Base-by-base conservation (phyloP, 2,113 vertebrate genomes). In the Apaloderma vittatum region DNA sequence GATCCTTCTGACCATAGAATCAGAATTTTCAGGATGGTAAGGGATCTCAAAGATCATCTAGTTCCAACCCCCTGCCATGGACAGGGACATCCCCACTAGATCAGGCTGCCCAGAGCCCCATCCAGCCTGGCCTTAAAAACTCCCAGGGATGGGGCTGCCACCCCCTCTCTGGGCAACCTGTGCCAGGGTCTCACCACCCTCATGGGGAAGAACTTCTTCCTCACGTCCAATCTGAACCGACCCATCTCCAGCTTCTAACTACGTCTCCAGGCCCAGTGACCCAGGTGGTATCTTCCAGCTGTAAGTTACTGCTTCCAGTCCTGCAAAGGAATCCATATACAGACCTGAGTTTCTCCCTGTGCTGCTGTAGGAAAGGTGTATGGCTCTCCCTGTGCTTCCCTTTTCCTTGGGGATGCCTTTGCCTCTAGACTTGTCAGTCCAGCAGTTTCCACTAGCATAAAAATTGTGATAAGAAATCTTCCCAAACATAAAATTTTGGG, bases 261-360 rank as follows among this genome's bases (percentile, higher is more conserved):
- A 1, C 3, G 4, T 45, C 23, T 74, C 29, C 5, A 3, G 37
- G n/a, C 23, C 3, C 0, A 2, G 5, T 86, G 51, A 67, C 29
- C 16, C 18, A 20, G 43, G 37, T 48, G 16, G 7, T 70, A 12
- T 36, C 34, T 87, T 82, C 12, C 10, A 80, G 55, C 18, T 13
- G 11, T 15, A 23, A 22, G 14, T 86, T 54, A 18, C 15, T 40
- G 15, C 58, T 73, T 76, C 37, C 19, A n/a, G 12, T 52, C 11
- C 40, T 58, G 17, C 7, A 18, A 59, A 79, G 27, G 59, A 29
- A 62, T 68, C 34, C 75, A 4, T 48, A 17, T 3, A 7, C 5
- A 57, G 49, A 46, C 10, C 23, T 2, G 1, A 61, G 27, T 61
- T 67, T 75, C 26, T 76, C 7, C 5, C 34, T 68, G 20, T 3